Evolutionary conservation across 1,140 invertebrate species (phyloP), one percentile per base, ranked within the genome.

Genomic region (Temnothorax curvispinosus): DNA sequence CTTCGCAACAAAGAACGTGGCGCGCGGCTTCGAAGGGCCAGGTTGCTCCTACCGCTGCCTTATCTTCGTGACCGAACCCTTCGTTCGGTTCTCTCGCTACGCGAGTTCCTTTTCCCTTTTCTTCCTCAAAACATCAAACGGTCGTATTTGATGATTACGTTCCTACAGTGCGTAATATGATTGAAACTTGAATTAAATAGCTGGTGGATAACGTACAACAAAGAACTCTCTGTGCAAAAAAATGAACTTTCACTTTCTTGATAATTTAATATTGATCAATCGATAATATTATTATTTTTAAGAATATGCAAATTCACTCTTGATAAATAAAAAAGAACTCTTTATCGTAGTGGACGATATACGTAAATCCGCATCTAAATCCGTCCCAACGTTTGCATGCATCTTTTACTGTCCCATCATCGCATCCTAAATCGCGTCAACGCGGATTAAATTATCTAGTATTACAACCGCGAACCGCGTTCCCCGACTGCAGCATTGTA

Each of bases 1-100:
- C 93, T 92, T 91, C 77, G 87, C 92, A 91, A 94, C 92, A 93
- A 94, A 91, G 92, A 87, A 65, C 74, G 65, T 65, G 56, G 47
- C 86, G 81, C 86, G 52, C 44, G 74, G 85, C 64, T 62, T 87
- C 74, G 38, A 90, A 88, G 82, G 81, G 69, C 81, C 41, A 76
- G 67, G 60, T 75, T 74, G 75, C 89, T 85, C 65, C 80, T 81
- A 44, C 60, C 85, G 76, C 86, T 76, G 76, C 80, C 89, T 90
- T 89, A 85, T 88, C 89, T 89, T 87, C 88, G 62, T 58, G 64
- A 1, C 65, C 60, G 38, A 50, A 76, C 88, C 50, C 50, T 56
- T 54, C 77, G 60, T 56, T 65, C 27, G 62, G 74, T 52, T 69
- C 41, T 60, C 78, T 56, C 9, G 9, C 27, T 27, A 27, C 27